phyloP scores from a whole-genome alignment of 2,888 invertebrate genomes.

The Pachliopta kotzebuea region DNA sequence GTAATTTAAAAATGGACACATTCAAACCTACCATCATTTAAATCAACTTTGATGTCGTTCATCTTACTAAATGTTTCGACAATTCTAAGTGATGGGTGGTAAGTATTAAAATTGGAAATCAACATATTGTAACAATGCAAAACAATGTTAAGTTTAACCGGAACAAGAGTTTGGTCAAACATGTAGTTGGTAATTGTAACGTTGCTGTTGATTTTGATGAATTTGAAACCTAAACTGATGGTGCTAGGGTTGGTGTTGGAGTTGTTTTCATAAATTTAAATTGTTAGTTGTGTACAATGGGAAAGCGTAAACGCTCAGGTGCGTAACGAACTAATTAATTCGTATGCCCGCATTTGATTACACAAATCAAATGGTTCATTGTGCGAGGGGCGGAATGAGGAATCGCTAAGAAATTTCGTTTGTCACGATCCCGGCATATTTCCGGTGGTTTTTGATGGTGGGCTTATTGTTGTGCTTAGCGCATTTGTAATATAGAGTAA shows the following conservation, averaged over 20 bases:
- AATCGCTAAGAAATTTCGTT: conserved; percentile 78
- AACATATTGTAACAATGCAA: not conserved
- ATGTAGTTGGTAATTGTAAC: not conserved
- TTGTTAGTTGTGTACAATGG: conserved; percentile 45
- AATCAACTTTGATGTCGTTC: conserved; percentile 7
- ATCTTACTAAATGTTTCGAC: not conserved
- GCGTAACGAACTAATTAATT: conserved; percentile 79
- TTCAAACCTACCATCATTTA: conserved; percentile 46
- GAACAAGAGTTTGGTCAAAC: conserved; percentile 26
- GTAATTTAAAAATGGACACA: conserved; percentile 54
- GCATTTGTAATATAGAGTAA: conserved; percentile 35
- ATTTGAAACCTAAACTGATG: conserved; percentile 7
- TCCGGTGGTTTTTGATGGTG: conserved; percentile 67
- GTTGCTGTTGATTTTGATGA: not conserved
- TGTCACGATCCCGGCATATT: conserved; percentile 73
- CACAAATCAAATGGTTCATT: conserved; percentile 77
- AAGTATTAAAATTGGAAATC: conserved; percentile 17
- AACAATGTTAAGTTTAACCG: conserved; percentile 6
- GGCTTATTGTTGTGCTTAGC: conserved; percentile 56
- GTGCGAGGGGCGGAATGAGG: conserved; percentile 74
- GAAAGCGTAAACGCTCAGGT: conserved; percentile 72
- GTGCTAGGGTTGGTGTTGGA: conserved; percentile 16
- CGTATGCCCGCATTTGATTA: conserved; percentile 79
- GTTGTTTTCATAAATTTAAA: conserved; percentile 12
- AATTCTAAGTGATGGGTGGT: not conserved